phyloP scores from a whole-genome alignment of 2,797 vertebrate genomes.

The Vultur gryphus region DNA sequence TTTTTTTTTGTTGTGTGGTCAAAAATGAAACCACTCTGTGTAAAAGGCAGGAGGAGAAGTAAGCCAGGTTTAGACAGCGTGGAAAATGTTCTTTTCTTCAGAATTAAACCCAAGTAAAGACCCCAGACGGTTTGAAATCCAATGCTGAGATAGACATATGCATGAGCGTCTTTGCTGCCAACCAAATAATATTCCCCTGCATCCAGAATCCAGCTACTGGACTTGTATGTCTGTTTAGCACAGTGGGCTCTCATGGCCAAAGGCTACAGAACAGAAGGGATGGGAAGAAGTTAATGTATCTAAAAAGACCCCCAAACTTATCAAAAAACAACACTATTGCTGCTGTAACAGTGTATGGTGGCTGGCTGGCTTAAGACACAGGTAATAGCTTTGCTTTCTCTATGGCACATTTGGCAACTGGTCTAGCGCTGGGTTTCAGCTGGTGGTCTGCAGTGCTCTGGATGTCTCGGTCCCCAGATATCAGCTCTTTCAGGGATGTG shows the following conservation, averaged over 20 bases:
- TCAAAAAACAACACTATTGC: neutral
- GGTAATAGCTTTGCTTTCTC: neutral
- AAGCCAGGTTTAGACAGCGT: neutral
- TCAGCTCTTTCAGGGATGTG: neutral
- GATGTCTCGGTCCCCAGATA: neutral
- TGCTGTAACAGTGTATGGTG: neutral
- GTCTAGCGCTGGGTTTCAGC: neutral
- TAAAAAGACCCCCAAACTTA: fast-evolving
- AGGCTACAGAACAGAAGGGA: neutral
- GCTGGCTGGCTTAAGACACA: neutral
- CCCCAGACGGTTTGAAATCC: neutral
- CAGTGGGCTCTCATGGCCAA: neutral
- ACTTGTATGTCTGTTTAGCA: neutral
- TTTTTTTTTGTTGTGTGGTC: neutral
- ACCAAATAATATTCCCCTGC: neutral
- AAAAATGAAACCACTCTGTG: neutral
- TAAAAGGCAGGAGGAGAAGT: neutral
- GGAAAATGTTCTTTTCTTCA: neutral
- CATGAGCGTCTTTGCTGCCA: neutral
- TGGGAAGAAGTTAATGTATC: neutral
- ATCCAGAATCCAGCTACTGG: neutral
- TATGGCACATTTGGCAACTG: neutral
- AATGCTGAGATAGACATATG: neutral
- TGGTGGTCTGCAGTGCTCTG: fast-evolving
- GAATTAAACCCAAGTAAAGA: neutral